Evolutionary conservation across 2,113 vertebrate genomes (phyloP).

Genomic region (Phyllostomus hastatus): DNA sequence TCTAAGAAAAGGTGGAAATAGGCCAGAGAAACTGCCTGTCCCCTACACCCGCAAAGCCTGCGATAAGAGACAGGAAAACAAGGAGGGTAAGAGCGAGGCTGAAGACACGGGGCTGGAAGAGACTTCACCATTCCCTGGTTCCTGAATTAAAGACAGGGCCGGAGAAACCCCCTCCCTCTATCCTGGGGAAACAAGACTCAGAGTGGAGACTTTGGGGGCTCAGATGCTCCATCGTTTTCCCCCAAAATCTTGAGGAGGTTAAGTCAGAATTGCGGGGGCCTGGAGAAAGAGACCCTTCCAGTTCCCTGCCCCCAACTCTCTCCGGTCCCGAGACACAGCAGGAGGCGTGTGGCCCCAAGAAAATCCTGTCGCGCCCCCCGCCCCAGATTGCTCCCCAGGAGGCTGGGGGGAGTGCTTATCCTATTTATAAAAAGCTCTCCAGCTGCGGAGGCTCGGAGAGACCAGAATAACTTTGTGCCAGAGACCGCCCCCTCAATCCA

Average conservation of each 20-base stretch:
- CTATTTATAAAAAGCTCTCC: slow-evolving; percentile 33
- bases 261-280: background rate
- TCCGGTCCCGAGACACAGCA: background rate
- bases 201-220: background rate
- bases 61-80: background rate
- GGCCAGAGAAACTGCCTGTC: background rate
- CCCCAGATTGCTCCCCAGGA: background rate
- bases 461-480: slow-evolving; percentile 59
- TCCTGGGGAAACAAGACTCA: background rate
- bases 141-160: background rate
- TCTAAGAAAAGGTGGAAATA: background rate
- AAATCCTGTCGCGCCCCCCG: background rate
- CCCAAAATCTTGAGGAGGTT: background rate
- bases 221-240: background rate
- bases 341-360: background rate
- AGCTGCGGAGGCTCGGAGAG: slow-evolving; percentile 38
- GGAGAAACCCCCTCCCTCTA: background rate
- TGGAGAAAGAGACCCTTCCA: background rate
- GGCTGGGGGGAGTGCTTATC: background rate
- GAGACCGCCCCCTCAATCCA: background rate
- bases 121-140: background rate
- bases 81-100: background rate
- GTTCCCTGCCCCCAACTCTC: background rate
- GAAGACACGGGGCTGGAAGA: background rate
- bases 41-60: background rate